Evolutionary conservation across 2,797 vertebrate genomes (phyloP), one percentile per base, ranked within the genome.

Genomic region (Thaleichthys pacificus): DNA sequence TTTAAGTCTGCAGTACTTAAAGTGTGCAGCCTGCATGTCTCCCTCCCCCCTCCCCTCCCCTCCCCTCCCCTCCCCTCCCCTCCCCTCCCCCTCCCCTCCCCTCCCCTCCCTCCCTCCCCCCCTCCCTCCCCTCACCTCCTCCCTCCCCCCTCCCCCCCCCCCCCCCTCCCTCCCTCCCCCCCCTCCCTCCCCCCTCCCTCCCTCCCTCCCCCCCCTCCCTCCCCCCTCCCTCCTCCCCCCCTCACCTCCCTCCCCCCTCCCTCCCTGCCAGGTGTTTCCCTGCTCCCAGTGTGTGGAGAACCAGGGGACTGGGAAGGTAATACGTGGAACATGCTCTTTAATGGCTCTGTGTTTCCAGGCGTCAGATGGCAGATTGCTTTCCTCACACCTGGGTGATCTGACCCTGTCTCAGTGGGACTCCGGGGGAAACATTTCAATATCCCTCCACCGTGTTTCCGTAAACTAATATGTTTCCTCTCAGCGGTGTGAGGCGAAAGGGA

Each of bases 261-360:
- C 32, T 35, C 32, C 8, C 32, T 35, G 32, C 8, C 32, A 7
- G 2, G 0, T 1, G 0, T 35, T 6, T 8, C 5, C 8, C 32
- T 8, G 32, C 32, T 35, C 5, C 14, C 49, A 3, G 14, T 51
- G 49, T 17, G 47, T 8, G 49, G 49, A 14, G 58, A 24, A 28
- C 61, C 12, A 1, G 66, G 35, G 68, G 14, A 22, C 12, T 22
- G 38, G 26, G 49, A 30, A 47, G 73, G 1, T 71, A 81, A 80
- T 76, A 4, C 73, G 74, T 49, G 9, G 49, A 73, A 68, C 61
- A 68, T 65, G 66, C 15, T n/a, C 68, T 81, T 14, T 69, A 68
- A 82, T 75, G 63, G 65, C 80, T 72, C 35, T 61, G 58, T 72
- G 68, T 83, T 80, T 49, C 69, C 42, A 76, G 74, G 68, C 65